phyloP scores from a whole-genome alignment of 53 echinoderm and acorn worm genomes.

The Crossaster papposus region DNA sequence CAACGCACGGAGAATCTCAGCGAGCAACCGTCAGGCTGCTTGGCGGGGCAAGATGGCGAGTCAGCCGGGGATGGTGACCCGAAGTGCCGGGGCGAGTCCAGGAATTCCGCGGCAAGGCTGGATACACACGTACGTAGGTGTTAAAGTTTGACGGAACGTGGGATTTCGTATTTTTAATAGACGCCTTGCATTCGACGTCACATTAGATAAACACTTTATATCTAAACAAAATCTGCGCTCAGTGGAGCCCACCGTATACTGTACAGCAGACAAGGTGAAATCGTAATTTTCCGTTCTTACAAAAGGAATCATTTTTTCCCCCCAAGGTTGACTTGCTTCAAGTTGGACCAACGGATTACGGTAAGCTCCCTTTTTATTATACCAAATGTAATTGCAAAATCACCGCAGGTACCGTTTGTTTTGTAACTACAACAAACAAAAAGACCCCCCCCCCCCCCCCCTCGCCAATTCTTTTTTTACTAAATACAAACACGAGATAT shows the following conservation, averaged over 20 bases:
- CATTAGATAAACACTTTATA: no score
- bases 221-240: no score
- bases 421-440: not conserved
- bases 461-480: no score
- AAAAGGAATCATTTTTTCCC: not conserved
- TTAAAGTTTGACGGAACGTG: no score
- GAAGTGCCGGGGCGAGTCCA: conserved; percentile 6
- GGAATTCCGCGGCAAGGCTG: conserved; percentile 51
- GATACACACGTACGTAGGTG: conserved; percentile 37
- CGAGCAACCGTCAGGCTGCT: conserved; percentile 1
- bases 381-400: not conserved
- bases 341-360: conserved; percentile 26
- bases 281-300: not conserved
- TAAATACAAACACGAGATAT: not conserved
- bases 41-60: not conserved
- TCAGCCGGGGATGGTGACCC: not conserved
- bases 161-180: not conserved
- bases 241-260: no score
- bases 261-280: no score
- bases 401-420: not conserved
- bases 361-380: not conserved
- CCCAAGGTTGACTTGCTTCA: conserved; percentile 37
- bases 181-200: not conserved
- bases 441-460: not conserved
- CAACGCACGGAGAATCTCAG: not conserved